phyloP scores from a whole-genome alignment of 64 coral and sea anemone genomes.

The Acropora tenuis region DNA sequence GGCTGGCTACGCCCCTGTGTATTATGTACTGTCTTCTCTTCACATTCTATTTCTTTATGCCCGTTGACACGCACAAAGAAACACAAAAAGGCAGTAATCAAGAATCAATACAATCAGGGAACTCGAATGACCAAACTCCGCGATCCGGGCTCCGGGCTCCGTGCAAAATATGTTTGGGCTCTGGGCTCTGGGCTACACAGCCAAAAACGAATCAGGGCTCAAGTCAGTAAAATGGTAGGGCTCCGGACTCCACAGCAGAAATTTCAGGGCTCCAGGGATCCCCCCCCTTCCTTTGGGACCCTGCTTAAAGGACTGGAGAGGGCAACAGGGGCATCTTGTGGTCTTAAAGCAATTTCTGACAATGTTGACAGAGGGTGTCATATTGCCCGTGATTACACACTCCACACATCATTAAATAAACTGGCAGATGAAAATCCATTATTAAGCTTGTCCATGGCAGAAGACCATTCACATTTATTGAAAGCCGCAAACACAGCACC shows the following conservation, averaged over 20 bases:
- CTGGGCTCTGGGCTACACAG: too few relatives aligned
- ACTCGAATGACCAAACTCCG: too few relatives aligned
- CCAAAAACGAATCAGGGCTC: too few relatives aligned
- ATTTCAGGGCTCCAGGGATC: too few relatives aligned
- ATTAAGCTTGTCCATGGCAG: not conserved
- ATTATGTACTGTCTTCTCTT: too few relatives aligned
- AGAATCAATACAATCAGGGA: not conserved
- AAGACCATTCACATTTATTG: conserved; percentile 12
- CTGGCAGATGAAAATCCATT: conserved; percentile 29
- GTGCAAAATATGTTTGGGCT: too few relatives aligned
- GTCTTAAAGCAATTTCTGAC: conserved; percentile 24
- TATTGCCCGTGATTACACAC: conserved; percentile 10
- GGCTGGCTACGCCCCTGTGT: too few relatives aligned
- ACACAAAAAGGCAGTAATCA: not conserved
- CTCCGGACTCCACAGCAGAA: too few relatives aligned
- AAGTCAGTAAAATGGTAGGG: too few relatives aligned
- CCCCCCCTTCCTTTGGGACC: too few relatives aligned
- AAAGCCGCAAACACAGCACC: conserved; percentile 14
- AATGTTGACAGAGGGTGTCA: conserved; percentile 3
- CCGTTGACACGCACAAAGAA: not conserved
- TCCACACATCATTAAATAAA: conserved; percentile 23
- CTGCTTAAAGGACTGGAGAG: not conserved
- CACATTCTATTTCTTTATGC: too few relatives aligned
- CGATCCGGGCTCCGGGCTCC: too few relatives aligned
- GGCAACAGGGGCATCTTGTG: conserved; percentile 20